These are phyloP conservation scores for Pelagia noctiluca DNA, from an alignment of 30 jellyfish, hydroid and myxozoan species.

Conservation along the genomic window DNA sequence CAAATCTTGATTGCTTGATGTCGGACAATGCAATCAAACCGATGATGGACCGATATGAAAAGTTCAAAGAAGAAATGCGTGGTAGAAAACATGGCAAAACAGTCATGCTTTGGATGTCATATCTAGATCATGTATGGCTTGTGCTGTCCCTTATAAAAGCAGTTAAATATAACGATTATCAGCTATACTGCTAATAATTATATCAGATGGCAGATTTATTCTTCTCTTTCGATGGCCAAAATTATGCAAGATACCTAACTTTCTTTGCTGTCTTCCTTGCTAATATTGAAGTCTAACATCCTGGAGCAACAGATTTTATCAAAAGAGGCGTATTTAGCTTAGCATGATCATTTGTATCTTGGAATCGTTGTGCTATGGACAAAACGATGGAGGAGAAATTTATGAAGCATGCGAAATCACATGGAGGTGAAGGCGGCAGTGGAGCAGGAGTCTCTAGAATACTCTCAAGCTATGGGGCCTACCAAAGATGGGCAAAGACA, in stretches of 20 bases:
- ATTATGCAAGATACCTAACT: constrained; percentile 16
- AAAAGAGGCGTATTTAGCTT: constrained; percentile 42
- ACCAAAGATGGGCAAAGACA: constrained; percentile 32
- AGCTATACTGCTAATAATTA: background rate
- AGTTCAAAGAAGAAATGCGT: background rate
- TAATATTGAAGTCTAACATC: constrained; percentile 39
- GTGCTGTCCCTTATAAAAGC: constrained; percentile 24
- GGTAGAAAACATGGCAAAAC: background rate
- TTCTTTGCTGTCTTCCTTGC: constrained; percentile 49
- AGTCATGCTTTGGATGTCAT: constrained; percentile 15
- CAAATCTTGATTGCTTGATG: constrained; percentile 3
- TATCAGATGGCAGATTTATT: background rate
- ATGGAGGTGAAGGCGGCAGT: constrained; percentile 49
- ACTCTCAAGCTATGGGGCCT: constrained; percentile 9
- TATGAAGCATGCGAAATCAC: constrained; percentile 51
- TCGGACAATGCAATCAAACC: background rate
- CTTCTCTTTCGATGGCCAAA: constrained; percentile 2
- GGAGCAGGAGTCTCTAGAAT: constrained; percentile 43
- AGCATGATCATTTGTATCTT: constrained; percentile 40
- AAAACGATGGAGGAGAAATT: constrained; percentile 49
- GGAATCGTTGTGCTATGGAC: constrained; percentile 38
- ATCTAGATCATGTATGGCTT: background rate
- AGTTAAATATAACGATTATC: constrained; percentile 19
- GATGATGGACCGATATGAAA: background rate
- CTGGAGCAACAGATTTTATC: constrained; percentile 50